Percentiles rank a stretch among this genome's conserved stretches.
phyloP scores from a whole-genome alignment of 2,888 invertebrate genomes.

The Chaitophorus viminalis region DNA sequence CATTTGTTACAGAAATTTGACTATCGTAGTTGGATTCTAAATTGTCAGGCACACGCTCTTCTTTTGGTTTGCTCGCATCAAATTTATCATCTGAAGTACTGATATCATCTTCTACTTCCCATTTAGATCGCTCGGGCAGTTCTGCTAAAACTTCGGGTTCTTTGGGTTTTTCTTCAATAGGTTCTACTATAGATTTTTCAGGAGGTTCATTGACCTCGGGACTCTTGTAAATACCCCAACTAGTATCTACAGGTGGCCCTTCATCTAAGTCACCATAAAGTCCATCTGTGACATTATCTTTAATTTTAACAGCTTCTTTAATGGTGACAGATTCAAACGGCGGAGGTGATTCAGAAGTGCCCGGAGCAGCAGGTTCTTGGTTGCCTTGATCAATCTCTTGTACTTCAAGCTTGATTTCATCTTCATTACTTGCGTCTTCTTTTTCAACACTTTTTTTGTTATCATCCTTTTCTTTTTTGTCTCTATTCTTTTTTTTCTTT shows the following conservation, averaged over 20 bases:
- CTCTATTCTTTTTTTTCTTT: slow-evolving; percentile 65
- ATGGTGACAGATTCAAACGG: slow-evolving; percentile 1
- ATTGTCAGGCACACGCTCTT: slow-evolving; percentile 63
- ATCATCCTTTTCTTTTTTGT: slow-evolving; percentile 65
- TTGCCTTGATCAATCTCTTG: slow-evolving; percentile 48
- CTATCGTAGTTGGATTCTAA: slow-evolving; percentile 62
- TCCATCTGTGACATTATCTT: slow-evolving; percentile 60
- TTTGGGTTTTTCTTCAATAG: slow-evolving; percentile 69
- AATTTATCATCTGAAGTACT: slow-evolving; percentile 66
- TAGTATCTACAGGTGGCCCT: slow-evolving; percentile 64
- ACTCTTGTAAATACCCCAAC: slow-evolving; percentile 67
- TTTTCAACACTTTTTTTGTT: slow-evolving; percentile 65
- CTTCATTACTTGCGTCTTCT: slow-evolving; percentile 64
- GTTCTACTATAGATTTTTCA: slow-evolving; percentile 64
- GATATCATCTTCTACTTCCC: slow-evolving; percentile 82
- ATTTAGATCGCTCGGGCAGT: slow-evolving; percentile 84
- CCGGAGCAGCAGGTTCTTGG: slow-evolving; percentile 29
- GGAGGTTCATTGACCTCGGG: slow-evolving; percentile 67
- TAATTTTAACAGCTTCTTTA: slow-evolving; percentile 63
- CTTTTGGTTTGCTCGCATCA: slow-evolving; percentile 66
- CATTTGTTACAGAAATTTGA: slow-evolving; percentile 81
- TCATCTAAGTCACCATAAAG: slow-evolving; percentile 54
- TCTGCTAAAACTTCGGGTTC: slow-evolving; percentile 75
- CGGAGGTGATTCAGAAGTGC: slow-evolving; percentile 36
- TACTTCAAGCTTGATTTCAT: slow-evolving; percentile 63